These are phyloP conservation scores for Syngnathus scovelli DNA, from an alignment of 2,113 vertebrate species.

Conservation along the genomic window DNA sequence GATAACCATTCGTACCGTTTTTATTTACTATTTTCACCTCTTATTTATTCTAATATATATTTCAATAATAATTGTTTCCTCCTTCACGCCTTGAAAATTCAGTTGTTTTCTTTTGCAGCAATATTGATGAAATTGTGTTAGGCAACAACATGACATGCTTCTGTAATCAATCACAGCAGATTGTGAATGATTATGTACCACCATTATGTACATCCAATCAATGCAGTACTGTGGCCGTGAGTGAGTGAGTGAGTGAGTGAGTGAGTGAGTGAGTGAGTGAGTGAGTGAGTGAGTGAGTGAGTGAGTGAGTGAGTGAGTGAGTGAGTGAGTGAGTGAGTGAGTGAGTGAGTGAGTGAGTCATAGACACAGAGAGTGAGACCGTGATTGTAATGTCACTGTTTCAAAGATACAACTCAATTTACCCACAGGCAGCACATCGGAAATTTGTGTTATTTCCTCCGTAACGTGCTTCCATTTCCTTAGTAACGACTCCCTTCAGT, in stretches of 20 bases:
- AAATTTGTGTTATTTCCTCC: not conserved
- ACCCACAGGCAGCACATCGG: not conserved
- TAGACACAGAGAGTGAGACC: not conserved
- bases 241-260: no score
- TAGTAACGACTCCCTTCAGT: not conserved
- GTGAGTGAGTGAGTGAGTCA: no score
- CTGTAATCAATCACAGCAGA: not conserved
- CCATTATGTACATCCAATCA: no score
- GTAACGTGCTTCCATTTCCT: not conserved
- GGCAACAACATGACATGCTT: not conserved
- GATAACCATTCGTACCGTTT: not conserved
- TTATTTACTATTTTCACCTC: not conserved
- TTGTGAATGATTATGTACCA: not conserved
- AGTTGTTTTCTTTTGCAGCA: no score
- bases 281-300: no score
- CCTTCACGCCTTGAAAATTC: no score
- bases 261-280: no score
- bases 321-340: no score
- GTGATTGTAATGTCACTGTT: not conserved
- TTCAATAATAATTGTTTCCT: not conserved
- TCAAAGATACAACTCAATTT: not conserved
- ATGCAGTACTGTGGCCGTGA: not conserved
- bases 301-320: no score
- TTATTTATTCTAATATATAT: not conserved
- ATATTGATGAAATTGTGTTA: no score